These are phyloP conservation scores for Pangasius mekongensis DNA, from an alignment of 2,797 vertebrate species.

Conservation along the genomic window DNA sequence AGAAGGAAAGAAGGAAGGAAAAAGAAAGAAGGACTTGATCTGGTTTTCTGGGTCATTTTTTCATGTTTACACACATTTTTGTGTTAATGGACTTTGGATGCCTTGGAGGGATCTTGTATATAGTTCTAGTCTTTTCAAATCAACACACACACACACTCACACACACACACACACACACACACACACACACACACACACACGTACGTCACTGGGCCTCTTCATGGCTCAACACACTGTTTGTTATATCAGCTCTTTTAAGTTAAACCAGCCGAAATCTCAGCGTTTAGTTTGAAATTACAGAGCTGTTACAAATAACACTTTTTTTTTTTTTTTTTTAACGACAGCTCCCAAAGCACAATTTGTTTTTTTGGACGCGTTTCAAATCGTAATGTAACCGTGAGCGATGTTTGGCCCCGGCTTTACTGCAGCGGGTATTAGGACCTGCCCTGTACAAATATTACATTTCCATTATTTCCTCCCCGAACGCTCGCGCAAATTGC, in stretches of 20 bases:
- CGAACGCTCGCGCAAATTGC: constrained; percentile 53
- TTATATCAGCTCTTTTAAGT: constrained; percentile 49
- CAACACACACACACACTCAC: constrained; percentile 32
- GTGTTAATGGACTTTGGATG: constrained; percentile 36
- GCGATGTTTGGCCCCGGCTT: constrained; percentile 50
- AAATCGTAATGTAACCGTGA: constrained; percentile 55
- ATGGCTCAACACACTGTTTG: constrained; percentile 48
- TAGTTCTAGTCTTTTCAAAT: constrained; percentile 19
- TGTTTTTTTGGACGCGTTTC: constrained; percentile 56
- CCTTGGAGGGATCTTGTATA: constrained; percentile 14
- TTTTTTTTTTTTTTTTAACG: constrained; percentile 24
- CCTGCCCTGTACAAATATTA: constrained; percentile 56
- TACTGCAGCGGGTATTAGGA: constrained; percentile 60
- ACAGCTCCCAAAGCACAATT: constrained; percentile 51
- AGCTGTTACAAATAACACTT: constrained; percentile 49
- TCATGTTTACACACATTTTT: constrained; percentile 27
- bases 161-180: constrained; percentile 31
- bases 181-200: constrained; percentile 29
- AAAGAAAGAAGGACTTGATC: background rate
- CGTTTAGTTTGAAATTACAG: constrained; percentile 46
- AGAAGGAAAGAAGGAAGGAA: background rate
- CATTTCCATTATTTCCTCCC: constrained; percentile 62
- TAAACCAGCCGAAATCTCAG: constrained; percentile 35
- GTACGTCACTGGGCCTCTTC: constrained; percentile 26
- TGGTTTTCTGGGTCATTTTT: constrained; percentile 28